Percentiles rank a stretch among this genome's conserved stretches.
Evolutionary conservation across 2,888 invertebrate genomes (phyloP).

Genomic region (Miltochrista miniata): DNA sequence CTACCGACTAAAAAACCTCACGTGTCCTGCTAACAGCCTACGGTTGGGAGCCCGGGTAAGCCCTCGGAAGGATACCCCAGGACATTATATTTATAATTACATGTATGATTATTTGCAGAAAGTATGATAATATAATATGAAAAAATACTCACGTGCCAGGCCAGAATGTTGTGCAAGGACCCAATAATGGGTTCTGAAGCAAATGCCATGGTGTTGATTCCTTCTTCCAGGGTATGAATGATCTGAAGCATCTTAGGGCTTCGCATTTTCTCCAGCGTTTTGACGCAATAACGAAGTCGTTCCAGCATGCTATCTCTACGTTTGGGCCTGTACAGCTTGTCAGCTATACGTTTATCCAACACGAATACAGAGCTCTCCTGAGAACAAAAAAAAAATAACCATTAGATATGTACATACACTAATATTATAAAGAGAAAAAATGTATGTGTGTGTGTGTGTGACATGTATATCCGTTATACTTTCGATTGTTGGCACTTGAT

Average conservation of each 20-base stretch:
- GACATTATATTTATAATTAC: too few relatives aligned
- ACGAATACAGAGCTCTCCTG: constrained; percentile 97
- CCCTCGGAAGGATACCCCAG: too few relatives aligned
- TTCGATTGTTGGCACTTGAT: too few relatives aligned
- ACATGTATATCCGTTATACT: too few relatives aligned
- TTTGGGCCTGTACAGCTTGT: constrained; percentile 96
- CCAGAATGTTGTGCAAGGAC: constrained; percentile 94
- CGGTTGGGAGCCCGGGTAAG: too few relatives aligned
- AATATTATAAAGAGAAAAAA: too few relatives aligned
- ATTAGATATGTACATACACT: too few relatives aligned
- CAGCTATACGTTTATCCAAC: constrained; percentile 96
- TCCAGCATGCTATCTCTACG: constrained; percentile 95
- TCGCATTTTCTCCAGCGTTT: constrained; percentile 90
- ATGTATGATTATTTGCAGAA: too few relatives aligned
- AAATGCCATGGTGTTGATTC: constrained; percentile 94
- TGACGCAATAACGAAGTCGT: constrained; percentile 90
- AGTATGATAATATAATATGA: too few relatives aligned
- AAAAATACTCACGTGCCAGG: constrained; percentile 87
- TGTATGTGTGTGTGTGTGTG: too few relatives aligned
- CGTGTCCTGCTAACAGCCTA: too few relatives aligned
- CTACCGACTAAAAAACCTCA: too few relatives aligned
- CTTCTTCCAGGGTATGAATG: constrained; percentile 90
- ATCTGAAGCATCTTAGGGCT: constrained; percentile 93
- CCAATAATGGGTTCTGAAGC: constrained; percentile 96
- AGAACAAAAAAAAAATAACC: not conserved